Base-by-base conservation (phyloP, 1,140 invertebrate species). In the Battus philenor region DNA sequence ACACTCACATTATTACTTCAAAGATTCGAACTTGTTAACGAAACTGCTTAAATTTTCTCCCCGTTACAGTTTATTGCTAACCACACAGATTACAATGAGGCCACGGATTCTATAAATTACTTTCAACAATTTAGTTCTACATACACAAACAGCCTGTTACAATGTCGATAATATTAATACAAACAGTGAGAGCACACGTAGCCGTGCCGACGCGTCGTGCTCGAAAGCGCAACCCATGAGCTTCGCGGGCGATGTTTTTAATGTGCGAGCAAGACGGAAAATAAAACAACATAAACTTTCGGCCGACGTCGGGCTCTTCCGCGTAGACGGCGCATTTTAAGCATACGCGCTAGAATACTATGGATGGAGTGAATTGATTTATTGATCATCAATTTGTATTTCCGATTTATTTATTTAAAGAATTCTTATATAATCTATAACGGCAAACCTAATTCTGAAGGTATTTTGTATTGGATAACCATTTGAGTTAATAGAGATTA, bases 271-370 rank as follows among this genome's bases (percentile, higher is more conserved):
- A 71, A 70, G 77, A 81, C 53, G 47, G 62, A 67, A 53, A 38
- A 68, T 65, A 77, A 77, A 76, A 60, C 62, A 73, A 66, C 63
- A 67, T 68, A 63, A 68, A 68, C 68, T 68, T 73, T 81, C 77
- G 79, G 64, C 26, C 32, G 43, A 54, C 45, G 50, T 80, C 79
- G 79, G 63, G 49, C 45, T 27, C 49, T 69, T 72, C 60, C 79
- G 79, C 57, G 13, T 39, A 33, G 33, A 47, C 54, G 58, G 51
- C 57, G 65, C 54, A 60, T 62, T 55, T 64, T 54, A 59, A 59
- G 56, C 67, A 59, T 62, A 44, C 39, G 50, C 43, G 59, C 36
- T 54, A 54, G 59, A 44, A 56, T 52, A 61, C 10, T 53, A 46
- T 69, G 67, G 76, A n/a, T n/a, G n/a, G n/a, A n/a, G n/a, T n/a